Evolutionary conservation across 2,888 invertebrate species (phyloP).

Genomic region (Notocelia uddmanniana): DNA sequence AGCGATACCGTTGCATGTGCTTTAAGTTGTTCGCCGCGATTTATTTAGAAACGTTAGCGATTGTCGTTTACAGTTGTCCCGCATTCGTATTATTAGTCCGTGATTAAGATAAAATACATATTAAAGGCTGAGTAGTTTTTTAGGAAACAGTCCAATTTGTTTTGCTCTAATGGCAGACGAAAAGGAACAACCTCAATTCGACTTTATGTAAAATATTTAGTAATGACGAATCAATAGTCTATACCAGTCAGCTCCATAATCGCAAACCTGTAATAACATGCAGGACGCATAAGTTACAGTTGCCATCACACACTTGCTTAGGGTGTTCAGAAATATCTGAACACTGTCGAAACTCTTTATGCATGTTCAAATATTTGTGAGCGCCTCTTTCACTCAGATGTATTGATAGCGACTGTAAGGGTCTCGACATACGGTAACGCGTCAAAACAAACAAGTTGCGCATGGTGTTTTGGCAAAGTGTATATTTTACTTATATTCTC

Average conservation of each 20-base stretch:
- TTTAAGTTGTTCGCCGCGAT: conserved; percentile 9
- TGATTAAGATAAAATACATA: no score
- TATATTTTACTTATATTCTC: no score
- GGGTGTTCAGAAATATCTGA: background rate
- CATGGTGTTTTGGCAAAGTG: no score
- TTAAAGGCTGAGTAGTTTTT: no score
- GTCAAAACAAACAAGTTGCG: background rate
- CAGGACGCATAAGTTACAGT: background rate
- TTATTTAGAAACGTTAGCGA: background rate
- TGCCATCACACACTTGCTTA: background rate
- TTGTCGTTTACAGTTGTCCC: background rate
- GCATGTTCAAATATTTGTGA: background rate
- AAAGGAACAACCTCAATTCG: no score
- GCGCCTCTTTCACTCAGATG: background rate
- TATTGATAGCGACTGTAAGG: background rate
- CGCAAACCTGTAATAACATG: no score
- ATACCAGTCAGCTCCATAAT: no score
- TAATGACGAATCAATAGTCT: no score
- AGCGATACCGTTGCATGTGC: background rate
- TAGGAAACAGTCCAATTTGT: no score
- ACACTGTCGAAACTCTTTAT: background rate
- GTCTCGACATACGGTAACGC: background rate
- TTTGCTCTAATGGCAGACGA: no score
- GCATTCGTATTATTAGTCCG: no score
- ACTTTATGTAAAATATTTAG: no score